Base-by-base conservation (phyloP, 2,888 invertebrate genomes). In the Lochmaea crataegi region DNA sequence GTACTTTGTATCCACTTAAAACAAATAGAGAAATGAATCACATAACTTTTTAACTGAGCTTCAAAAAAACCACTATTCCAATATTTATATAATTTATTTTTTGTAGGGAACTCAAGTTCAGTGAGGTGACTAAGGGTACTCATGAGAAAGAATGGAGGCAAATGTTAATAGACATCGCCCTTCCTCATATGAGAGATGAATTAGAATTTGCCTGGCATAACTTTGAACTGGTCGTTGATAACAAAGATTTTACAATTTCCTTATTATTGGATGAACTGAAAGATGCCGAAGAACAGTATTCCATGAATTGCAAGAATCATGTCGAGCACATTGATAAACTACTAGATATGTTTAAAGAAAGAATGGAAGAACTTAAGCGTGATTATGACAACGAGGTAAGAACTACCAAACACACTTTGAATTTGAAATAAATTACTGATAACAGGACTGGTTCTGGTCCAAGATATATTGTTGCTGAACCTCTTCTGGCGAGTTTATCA, bases 211-310 rank as follows among this genome's bases (percentile, higher is more conserved):
- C 86, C 1, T 87, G 87, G 87, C 85, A 84, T 57, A 85, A 85
- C 65, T 88, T 89, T 77, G 88, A 89, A 69, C 84, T 86, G 18
- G 82, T 84, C 2, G 78, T 89, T 10, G 89, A 89, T 77, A 83
- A 84, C 42, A 88, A 88, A 77, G 87, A 89, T 78, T 87, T 88
- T 75, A 82, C 82, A 3, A 86, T 86, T 48, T 85, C 85, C 3
- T 74, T 87, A 12, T 80, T 88, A 10, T 78, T 88, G 82, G 87
- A 88, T 32, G 86, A 86, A 70, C 57, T 88, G 5, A 80, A 81
- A 26, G 83, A 84, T 14, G 83, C 87, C 0, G 86, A 88, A 45
- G 84, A 87, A 18, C 88, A 88, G 75, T 85, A 87, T 74, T 83
- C 84, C 74, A 82, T 80, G 77, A 87, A 85, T 71, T 80, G 84